These are phyloP conservation scores for Sternotherus odoratus DNA, from an alignment of 2,797 vertebrate species.

Conservation along the genomic window DNA sequence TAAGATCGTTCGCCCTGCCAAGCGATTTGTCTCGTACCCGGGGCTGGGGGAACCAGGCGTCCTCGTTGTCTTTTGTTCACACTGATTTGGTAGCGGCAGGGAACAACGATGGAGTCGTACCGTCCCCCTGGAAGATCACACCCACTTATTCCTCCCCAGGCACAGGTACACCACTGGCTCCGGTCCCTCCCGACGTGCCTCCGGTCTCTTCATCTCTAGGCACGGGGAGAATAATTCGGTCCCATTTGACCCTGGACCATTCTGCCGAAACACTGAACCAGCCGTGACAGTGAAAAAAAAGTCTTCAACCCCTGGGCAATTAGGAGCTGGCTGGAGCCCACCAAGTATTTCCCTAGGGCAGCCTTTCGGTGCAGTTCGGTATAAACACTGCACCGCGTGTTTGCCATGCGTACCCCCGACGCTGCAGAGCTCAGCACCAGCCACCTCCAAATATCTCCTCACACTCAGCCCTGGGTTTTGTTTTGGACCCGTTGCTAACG, in stretches of 20 bases:
- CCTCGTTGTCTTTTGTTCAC: not conserved
- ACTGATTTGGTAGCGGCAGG: not conserved
- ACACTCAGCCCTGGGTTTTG: no score
- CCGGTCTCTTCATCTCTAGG: not conserved
- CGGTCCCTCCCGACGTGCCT: not conserved
- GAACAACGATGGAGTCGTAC: not conserved
- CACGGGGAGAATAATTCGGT: not conserved
- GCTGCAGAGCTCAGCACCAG: not conserved
- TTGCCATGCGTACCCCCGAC: not conserved
- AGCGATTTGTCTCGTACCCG: not conserved
- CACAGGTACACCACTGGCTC: no score
- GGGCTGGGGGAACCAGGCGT: not conserved
- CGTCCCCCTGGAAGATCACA: not conserved
- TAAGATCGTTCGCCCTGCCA: accelerated
- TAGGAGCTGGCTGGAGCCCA: not conserved
- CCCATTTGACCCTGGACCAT: not conserved
- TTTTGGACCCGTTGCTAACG: no score
- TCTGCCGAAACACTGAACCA: not conserved
- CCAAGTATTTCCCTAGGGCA: not conserved
- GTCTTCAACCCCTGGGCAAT: not conserved
- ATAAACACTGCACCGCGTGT: no score
- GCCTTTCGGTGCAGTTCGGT: not conserved
- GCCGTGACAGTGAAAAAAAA: not conserved
- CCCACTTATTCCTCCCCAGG: not conserved
- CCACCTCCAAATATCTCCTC: no score